These are phyloP conservation scores for Belonocnema kinseyi DNA, from an alignment of 1,140 invertebrate genomes.

Conservation along the genomic window DNA sequence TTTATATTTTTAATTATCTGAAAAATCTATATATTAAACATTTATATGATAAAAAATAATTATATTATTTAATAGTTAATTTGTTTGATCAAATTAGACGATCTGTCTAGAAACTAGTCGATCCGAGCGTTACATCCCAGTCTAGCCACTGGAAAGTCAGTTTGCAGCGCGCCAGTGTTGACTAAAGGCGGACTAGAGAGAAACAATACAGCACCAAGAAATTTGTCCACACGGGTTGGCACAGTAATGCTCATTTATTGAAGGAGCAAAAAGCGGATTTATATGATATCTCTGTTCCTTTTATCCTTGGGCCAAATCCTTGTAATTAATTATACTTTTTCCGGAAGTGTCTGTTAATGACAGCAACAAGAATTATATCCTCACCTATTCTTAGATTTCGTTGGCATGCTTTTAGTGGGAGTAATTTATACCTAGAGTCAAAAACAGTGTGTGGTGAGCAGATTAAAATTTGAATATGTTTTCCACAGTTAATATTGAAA, in stretches of 20 bases:
- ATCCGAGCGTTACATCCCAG: no score
- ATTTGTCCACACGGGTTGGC: no score
- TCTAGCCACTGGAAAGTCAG: no score
- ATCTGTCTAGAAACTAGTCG: no score
- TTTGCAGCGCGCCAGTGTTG: no score
- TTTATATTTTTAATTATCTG: no score
- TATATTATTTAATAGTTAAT: no score
- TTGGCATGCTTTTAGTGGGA: neutral
- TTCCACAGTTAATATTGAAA: neutral
- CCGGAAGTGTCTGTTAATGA: slow-evolving; percentile 9
- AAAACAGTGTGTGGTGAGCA: neutral
- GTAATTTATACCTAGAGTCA: neutral
- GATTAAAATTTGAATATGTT: neutral
- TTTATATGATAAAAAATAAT: no score
- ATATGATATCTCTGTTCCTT: slow-evolving; percentile 1
- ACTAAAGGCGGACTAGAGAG: no score
- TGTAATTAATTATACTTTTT: slow-evolving; percentile 19
- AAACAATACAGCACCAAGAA: no score
- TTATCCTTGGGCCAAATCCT: slow-evolving; percentile 4
- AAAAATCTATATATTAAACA: no score
- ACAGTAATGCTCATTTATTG: neutral
- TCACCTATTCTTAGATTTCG: slow-evolving; percentile 15
- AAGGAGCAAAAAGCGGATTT: slow-evolving; percentile 13
- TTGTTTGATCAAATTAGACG: no score
- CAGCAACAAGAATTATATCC: slow-evolving; percentile 19